Conservation (phyloP, 2,888 invertebrate genomes). For the Himalopsyche tibetana region DNA sequence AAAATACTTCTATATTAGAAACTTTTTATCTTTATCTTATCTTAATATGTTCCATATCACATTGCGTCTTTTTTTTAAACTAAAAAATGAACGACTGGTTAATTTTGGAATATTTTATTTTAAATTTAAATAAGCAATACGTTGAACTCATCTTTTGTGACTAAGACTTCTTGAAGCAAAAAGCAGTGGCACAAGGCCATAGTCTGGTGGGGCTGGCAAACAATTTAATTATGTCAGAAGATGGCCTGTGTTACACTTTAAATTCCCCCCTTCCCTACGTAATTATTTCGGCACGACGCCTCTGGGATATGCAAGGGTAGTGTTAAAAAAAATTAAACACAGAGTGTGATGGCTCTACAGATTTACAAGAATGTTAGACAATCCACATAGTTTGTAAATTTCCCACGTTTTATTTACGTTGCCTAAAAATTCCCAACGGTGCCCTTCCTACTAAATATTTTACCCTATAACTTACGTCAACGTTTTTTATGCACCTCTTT, state of each 20-base stretch:
- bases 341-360: constrained; percentile 22
- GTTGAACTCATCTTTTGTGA: neutral
- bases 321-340: constrained; percentile 21
- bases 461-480: neutral
- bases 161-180: neutral
- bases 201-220: constrained; percentile 48
- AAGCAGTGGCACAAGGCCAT: constrained; percentile 26
- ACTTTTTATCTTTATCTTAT: too few relatives aligned
- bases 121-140: too few relatives aligned
- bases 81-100: too few relatives aligned
- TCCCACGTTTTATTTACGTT: constrained; percentile 20
- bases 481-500: neutral
- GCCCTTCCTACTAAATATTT: constrained; percentile 1
- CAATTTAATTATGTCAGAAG: constrained; percentile 52
- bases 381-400: constrained; percentile 20
- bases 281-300: constrained; percentile 51
- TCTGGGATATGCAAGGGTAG: constrained; percentile 42
- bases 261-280: constrained; percentile 45
- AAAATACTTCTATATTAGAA: too few relatives aligned
- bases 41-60: too few relatives aligned
- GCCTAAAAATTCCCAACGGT: constrained; percentile 4
- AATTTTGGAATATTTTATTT: too few relatives aligned
- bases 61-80: too few relatives aligned
- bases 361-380: constrained; percentile 25
- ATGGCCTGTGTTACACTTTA: constrained; percentile 48